A percentile compares a stretch with the other conserved stretches of the same genome.
Conservation (phyloP, 1,140 invertebrate genomes). For the Sitophilus oryzae region DNA sequence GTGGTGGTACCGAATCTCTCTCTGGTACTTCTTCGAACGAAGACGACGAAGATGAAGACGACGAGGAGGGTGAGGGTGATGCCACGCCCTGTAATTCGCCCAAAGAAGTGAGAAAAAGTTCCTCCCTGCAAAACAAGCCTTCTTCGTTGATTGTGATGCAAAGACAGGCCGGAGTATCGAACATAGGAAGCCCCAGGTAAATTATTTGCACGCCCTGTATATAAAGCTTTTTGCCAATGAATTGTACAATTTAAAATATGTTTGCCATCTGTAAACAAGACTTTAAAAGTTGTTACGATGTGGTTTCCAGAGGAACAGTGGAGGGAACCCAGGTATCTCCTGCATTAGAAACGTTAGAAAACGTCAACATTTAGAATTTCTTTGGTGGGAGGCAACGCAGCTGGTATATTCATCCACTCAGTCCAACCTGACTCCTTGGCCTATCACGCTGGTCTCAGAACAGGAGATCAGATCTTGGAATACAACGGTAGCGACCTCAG, state of each 20-base stretch:
- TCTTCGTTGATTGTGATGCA: conserved; percentile 37
- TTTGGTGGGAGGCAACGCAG: conserved; percentile 89
- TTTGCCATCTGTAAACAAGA: neutral
- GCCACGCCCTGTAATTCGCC: conserved; percentile 84
- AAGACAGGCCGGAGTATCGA: conserved; percentile 18
- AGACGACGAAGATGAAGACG: conserved; percentile 53
- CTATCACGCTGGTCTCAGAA: conserved; percentile 69
- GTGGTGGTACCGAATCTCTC: conserved; percentile 47
- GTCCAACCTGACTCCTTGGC: conserved; percentile 83
- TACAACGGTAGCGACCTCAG: conserved; percentile 89
- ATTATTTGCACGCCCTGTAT: neutral
- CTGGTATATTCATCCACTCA: conserved; percentile 92
- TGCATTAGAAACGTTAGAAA: conserved; percentile 80
- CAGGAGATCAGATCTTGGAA: conserved; percentile 83
- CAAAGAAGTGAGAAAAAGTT: conserved; percentile 57
- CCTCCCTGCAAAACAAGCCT: conserved; percentile 28
- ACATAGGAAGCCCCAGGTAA: conserved; percentile 26
- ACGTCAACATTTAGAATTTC: conserved; percentile 86
- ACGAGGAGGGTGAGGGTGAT: conserved; percentile 58
- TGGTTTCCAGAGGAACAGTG: conserved; percentile 22
- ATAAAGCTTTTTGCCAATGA: conserved; percentile 25
- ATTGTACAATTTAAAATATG: conserved; percentile 43
- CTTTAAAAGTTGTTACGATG: neutral
- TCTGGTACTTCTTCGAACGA: conserved; percentile 38
- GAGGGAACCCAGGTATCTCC: conserved; percentile 68